Conservation (phyloP, 2,797 vertebrate species). For the Tapirus indicus region DNA sequence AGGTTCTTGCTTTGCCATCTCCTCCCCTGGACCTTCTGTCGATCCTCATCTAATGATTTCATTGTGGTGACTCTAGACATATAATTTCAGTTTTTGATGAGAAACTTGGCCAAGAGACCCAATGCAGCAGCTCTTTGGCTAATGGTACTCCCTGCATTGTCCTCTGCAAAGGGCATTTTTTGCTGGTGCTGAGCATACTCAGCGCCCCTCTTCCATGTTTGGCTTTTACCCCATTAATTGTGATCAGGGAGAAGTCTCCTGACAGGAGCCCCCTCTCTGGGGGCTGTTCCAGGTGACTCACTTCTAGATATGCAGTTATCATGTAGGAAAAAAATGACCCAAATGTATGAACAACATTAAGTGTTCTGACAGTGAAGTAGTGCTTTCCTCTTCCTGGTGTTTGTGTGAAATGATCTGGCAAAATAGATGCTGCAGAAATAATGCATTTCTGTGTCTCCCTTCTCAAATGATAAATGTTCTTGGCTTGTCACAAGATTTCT, state of each 20-base stretch:
- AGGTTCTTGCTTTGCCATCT: neutral
- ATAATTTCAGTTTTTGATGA: slow-evolving; percentile 52
- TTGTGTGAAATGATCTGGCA: slow-evolving; percentile 91
- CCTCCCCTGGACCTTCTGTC: neutral
- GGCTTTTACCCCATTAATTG: slow-evolving; percentile 73
- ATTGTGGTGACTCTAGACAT: neutral
- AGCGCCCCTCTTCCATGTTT: neutral
- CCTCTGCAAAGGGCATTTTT: neutral
- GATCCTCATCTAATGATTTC: neutral
- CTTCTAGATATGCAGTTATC: slow-evolving; percentile 85
- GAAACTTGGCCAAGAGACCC: neutral
- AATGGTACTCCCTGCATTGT: neutral
- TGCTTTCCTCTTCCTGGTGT: slow-evolving; percentile 85
- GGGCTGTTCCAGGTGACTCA: slow-evolving; percentile 81
- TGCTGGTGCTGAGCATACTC: neutral
- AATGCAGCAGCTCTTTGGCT: neutral
- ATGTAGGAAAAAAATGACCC: slow-evolving; percentile 46
- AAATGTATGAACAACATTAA: slow-evolving; percentile 82
- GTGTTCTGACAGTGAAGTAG: slow-evolving; percentile 88
- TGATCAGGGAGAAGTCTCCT: slow-evolving; percentile 85
- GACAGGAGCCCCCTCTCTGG: slow-evolving; percentile 75
- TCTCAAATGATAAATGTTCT: slow-evolving; percentile 89
- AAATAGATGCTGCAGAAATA: slow-evolving; percentile 89
- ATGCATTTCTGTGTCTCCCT: slow-evolving; percentile 86
- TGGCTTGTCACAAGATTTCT: slow-evolving; percentile 82